Conservation (phyloP, 2,113 vertebrate species). For the Microtus richardsoni region DNA sequence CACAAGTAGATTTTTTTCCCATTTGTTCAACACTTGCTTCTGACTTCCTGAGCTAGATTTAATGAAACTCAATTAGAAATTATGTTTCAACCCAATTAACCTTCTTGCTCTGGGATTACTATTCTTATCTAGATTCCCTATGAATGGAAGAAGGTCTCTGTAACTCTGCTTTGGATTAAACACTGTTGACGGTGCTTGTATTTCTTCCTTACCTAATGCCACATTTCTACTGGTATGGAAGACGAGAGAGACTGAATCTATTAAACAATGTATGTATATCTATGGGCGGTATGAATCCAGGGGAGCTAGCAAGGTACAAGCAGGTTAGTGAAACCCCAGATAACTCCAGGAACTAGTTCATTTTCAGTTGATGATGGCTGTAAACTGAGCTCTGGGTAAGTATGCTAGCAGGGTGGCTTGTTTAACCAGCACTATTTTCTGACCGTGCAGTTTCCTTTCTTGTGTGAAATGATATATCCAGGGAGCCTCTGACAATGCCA, state of each 20-base stretch:
- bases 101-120: slow-evolving; percentile 25
- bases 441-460: slow-evolving; percentile 75
- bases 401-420: slow-evolving; percentile 71
- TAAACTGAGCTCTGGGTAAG: slow-evolving; percentile 63
- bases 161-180: slow-evolving; percentile 27
- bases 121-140: slow-evolving; percentile 12
- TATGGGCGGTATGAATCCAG: slow-evolving; percentile 62
- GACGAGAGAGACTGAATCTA: slow-evolving; percentile 49
- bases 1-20: not conserved
- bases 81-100: not conserved
- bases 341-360: slow-evolving; percentile 72
- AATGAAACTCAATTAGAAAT: slow-evolving; percentile 34
- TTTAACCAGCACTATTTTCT: slow-evolving; percentile 71
- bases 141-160: not conserved
- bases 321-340: slow-evolving; percentile 76
- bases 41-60: slow-evolving; percentile 39
- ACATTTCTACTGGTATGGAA: not conserved
- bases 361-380: slow-evolving; percentile 79
- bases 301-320: slow-evolving; percentile 71
- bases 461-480: slow-evolving; percentile 78
- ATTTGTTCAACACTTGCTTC: not conserved
- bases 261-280: slow-evolving; percentile 67
- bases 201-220: not conserved
- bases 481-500: slow-evolving; percentile 73
- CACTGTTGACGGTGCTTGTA: not conserved